These are phyloP conservation scores for Schizothorax lantsangensis DNA, from an alignment of 2,797 vertebrate species.

Conservation along the genomic window DNA sequence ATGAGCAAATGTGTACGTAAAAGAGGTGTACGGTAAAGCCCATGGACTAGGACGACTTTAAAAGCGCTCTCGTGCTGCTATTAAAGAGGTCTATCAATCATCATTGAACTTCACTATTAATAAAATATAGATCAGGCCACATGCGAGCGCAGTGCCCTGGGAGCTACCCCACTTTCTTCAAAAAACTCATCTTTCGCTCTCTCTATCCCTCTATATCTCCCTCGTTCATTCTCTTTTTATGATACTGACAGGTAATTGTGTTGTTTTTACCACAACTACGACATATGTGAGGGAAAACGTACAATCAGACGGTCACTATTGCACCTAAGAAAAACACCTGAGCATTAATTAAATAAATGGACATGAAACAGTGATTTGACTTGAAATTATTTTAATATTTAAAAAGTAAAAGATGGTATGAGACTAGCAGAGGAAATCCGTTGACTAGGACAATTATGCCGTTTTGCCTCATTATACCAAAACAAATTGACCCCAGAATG, in stretches of 20 bases:
- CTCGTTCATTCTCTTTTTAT: slow-evolving; percentile 66
- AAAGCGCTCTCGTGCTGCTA: slow-evolving; percentile 44
- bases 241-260: slow-evolving; percentile 74
- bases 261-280: background rate
- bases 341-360: background rate
- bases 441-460: background rate
- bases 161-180: slow-evolving; percentile 83
- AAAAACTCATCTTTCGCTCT: slow-evolving; percentile 62
- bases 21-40: background rate
- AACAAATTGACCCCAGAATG: background rate
- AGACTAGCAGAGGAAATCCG: background rate
- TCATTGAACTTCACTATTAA: slow-evolving; percentile 76
- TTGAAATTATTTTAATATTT: background rate
- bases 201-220: slow-evolving; percentile 30
- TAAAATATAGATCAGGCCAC: slow-evolving; percentile 84
- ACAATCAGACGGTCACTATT: background rate
- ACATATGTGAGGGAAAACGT: background rate
- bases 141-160: slow-evolving; percentile 75
- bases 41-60: background rate
- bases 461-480: background rate
- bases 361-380: background rate
- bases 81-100: slow-evolving; percentile 77
- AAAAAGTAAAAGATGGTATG: background rate
- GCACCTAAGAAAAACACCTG: background rate
- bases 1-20: slow-evolving; percentile 37